A percentile compares a stretch with the other conserved stretches of the same genome.
These are phyloP conservation scores for Drosophila suboccidentalis DNA, from an alignment of 2,888 invertebrate genomes.

Conservation along the genomic window DNA sequence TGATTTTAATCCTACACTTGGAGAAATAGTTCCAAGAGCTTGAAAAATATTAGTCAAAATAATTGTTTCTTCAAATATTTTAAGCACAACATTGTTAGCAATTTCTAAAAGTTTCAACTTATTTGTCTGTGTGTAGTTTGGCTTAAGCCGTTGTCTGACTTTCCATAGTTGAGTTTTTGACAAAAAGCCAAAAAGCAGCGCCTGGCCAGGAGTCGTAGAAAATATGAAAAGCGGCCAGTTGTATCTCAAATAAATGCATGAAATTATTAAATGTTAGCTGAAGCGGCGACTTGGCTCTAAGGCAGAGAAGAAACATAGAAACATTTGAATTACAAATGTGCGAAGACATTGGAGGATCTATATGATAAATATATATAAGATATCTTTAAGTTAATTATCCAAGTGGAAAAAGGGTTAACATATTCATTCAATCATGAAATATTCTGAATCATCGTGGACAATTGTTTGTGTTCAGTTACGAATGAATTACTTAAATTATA, in stretches of 20 bases:
- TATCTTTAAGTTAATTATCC: background rate
- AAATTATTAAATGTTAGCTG: conserved; percentile 28
- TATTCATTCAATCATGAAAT: background rate
- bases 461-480: background rate
- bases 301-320: background rate
- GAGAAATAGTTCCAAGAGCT: background rate
- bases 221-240: conserved; percentile 60
- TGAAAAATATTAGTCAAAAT: background rate
- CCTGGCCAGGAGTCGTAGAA: conserved; percentile 35
- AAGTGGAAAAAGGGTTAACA: background rate
- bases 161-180: conserved; percentile 64
- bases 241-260: conserved; percentile 34
- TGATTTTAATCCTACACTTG: conserved; percentile 28
- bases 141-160: conserved; percentile 27
- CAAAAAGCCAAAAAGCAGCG: conserved; percentile 78
- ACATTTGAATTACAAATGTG: conserved; percentile 13
- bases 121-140: conserved; percentile 29
- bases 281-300: conserved; percentile 20
- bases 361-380: background rate
- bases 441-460: too few species aligned
- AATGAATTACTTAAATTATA: background rate
- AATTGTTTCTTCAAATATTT: background rate
- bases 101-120: background rate
- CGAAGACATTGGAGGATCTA: background rate
- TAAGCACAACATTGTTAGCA: background rate